A percentile compares a stretch with the other conserved stretches of the same genome.
phyloP scores from a whole-genome alignment of 2,113 vertebrate species.

The Brachypodius melanocephalos region DNA sequence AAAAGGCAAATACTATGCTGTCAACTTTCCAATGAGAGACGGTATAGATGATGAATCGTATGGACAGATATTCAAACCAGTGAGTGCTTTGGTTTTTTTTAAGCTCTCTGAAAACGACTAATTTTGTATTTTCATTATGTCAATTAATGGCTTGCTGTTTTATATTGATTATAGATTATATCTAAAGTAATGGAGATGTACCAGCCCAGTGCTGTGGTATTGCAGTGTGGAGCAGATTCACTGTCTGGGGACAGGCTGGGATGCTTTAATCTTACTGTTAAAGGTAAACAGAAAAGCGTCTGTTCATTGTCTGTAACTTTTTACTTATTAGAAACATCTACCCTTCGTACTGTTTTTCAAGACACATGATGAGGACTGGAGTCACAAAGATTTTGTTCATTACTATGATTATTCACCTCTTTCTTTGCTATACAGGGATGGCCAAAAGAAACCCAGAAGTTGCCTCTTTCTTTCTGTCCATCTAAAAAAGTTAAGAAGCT shows the following conservation, averaged over 20 bases:
- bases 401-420: neutral
- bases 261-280: constrained; percentile 84
- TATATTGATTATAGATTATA: constrained; percentile 73
- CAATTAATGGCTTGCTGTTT: neutral
- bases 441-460: neutral
- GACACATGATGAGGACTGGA: neutral
- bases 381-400: neutral
- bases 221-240: constrained; percentile 84
- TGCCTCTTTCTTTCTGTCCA: neutral
- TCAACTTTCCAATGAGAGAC: constrained; percentile 85
- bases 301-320: neutral
- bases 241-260: constrained; percentile 82
- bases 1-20: constrained; percentile 88
- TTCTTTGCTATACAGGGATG: neutral
- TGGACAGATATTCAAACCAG: constrained; percentile 84
- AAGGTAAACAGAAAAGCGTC: constrained; percentile 66
- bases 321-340: neutral
- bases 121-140: neutral
- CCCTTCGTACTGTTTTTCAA: neutral
- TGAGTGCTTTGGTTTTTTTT: constrained; percentile 54
- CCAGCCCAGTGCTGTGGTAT: constrained; percentile 82
- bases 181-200: constrained; percentile 88
- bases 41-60: constrained; percentile 86
- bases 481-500: neutral
- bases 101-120: neutral